Evolutionary conservation across 2,888 invertebrate species (phyloP).

Genomic region (Stenurella melanura): DNA sequence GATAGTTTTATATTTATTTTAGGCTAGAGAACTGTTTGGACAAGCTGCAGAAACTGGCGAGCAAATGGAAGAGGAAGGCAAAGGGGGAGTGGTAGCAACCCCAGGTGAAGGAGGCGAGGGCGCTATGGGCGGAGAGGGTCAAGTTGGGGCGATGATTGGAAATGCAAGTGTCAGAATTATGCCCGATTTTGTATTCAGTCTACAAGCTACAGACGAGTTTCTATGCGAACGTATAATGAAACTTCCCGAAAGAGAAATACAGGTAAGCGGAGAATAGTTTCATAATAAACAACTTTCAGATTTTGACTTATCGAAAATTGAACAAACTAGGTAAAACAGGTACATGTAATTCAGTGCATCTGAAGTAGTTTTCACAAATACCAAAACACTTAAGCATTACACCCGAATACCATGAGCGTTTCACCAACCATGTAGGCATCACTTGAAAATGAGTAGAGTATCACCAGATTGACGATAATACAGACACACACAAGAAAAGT

Average conservation of each 20-base stretch:
- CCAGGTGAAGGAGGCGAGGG: slow-evolving; percentile 70
- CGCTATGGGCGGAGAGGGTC: slow-evolving; percentile 61
- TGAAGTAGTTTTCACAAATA: too few species aligned
- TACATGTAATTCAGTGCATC: too few species aligned
- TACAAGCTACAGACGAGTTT: slow-evolving; percentile 79
- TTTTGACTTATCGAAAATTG: too few species aligned
- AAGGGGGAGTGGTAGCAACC: slow-evolving; percentile 68
- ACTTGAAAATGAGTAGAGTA: too few species aligned
- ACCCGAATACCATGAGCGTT: too few species aligned
- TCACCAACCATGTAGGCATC: too few species aligned
- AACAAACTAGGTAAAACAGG: too few species aligned
- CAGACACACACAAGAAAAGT: too few species aligned
- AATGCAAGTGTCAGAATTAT: slow-evolving; percentile 69
- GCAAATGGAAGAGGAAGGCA: slow-evolving; percentile 69
- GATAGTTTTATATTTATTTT: not conserved
- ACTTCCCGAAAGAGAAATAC: slow-evolving; percentile 75
- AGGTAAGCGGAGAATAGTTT: slow-evolving; percentile 53
- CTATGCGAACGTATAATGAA: slow-evolving; percentile 79
- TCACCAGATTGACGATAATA: too few species aligned
- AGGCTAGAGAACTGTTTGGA: slow-evolving; percentile 71
- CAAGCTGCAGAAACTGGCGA: slow-evolving; percentile 63
- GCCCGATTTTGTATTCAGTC: slow-evolving; percentile 71
- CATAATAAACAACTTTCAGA: not conserved
- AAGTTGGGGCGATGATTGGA: slow-evolving; percentile 49
- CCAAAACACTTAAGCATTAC: too few species aligned